These are phyloP conservation scores for Corythucha ciliata DNA, from an alignment of 2,888 invertebrate species.

Conservation along the genomic window DNA sequence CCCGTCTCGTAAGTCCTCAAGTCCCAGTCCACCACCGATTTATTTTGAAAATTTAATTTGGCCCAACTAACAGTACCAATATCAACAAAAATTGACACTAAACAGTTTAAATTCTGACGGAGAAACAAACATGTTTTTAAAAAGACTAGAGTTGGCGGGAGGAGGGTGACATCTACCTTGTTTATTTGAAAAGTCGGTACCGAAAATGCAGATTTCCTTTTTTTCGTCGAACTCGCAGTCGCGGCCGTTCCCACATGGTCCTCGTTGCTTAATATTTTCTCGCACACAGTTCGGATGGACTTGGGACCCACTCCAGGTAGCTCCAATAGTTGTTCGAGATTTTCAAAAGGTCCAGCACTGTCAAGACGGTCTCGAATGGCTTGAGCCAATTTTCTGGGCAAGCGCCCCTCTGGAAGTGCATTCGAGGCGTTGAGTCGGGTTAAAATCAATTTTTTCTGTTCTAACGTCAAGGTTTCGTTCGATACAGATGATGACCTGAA, in stretches of 20 bases:
- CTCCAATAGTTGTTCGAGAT: conserved; percentile 23
- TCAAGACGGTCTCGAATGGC: neutral
- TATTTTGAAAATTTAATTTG: too few relatives aligned
- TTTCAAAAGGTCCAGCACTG: conserved; percentile 8
- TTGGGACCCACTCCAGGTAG: conserved; percentile 24
- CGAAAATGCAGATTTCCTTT: neutral
- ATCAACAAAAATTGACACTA: conserved; percentile 13
- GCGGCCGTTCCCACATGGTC: neutral
- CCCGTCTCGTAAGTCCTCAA: too few relatives aligned
- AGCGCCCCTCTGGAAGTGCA: neutral
- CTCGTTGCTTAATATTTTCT: conserved; percentile 16
- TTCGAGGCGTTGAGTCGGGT: neutral
- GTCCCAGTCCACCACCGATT: too few relatives aligned
- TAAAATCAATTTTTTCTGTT: neutral
- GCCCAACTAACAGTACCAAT: conserved; percentile 18
- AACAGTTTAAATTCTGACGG: neutral
- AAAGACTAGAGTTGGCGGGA: neutral
- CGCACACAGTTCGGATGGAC: conserved; percentile 22
- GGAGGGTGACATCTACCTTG: neutral
- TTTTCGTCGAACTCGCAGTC: too few relatives aligned
- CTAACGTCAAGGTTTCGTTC: neutral
- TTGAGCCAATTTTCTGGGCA: neutral
- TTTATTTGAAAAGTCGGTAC: neutral
- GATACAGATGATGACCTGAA: too few relatives aligned
- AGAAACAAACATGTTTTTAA: neutral